phyloP scores from a whole-genome alignment of 2,113 vertebrate species.

The Prinia subflava region DNA sequence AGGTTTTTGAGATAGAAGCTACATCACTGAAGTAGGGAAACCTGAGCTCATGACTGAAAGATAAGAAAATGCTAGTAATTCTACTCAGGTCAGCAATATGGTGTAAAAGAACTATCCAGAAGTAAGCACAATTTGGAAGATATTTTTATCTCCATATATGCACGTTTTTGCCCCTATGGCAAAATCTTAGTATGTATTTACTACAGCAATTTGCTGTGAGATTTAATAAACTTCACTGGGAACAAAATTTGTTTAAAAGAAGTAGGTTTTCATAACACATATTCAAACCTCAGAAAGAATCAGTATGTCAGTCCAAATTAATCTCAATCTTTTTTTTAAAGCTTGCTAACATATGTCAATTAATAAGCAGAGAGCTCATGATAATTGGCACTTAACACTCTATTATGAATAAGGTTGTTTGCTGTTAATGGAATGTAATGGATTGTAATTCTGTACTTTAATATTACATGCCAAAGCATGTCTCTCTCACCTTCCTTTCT shows the following conservation, averaged over 20 bases:
- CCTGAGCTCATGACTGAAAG: neutral
- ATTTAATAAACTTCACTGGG: neutral
- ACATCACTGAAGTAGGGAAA: neutral
- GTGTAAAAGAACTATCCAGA: neutral
- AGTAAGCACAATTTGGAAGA: neutral
- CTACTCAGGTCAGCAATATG: neutral
- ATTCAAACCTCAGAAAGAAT: neutral
- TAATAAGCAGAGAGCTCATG: constrained; percentile 5
- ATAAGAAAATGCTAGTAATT: neutral
- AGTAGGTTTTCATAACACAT: neutral
- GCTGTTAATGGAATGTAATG: neutral
- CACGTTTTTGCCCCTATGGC: neutral
- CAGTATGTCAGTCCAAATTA: neutral
- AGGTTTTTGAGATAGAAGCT: neutral
- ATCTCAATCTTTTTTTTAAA: neutral
- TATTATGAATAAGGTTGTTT: constrained; percentile 1
- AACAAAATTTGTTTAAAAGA: neutral
- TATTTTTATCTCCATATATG: neutral
- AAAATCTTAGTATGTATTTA: neutral
- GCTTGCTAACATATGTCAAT: neutral
- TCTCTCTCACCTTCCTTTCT: neutral
- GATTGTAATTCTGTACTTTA: neutral
- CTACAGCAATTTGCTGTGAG: neutral
- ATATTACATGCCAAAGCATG: neutral
- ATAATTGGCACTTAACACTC: constrained; percentile 12